Evolutionary conservation across 2,797 vertebrate species (phyloP).

Genomic region (Aselliscus stoliczkanus): DNA sequence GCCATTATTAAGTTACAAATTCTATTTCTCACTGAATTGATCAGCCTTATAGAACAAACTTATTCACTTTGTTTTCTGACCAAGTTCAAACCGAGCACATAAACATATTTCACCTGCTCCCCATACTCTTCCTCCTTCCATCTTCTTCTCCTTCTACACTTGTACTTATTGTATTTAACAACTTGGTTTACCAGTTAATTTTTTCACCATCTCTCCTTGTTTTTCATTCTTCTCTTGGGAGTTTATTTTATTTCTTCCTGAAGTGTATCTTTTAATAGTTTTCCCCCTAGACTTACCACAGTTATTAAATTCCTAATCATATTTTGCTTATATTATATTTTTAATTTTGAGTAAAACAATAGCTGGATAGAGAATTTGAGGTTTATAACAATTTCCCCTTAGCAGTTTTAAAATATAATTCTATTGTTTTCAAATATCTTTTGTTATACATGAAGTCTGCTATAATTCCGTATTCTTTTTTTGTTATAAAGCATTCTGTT

Average conservation of each 20-base stretch:
- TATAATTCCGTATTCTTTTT: not conserved
- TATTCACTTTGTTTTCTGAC: not conserved
- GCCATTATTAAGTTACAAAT: not conserved
- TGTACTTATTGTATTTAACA: not conserved
- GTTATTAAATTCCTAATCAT: not conserved
- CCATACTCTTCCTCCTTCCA: not conserved
- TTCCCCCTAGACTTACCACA: not conserved
- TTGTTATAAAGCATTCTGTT: not conserved
- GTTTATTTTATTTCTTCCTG: not conserved
- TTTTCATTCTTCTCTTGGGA: not conserved
- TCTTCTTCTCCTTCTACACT: not conserved
- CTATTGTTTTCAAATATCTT: not conserved
- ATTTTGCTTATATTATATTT: slow-evolving; percentile 17
- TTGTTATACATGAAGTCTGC: not conserved
- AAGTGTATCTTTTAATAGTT: not conserved
- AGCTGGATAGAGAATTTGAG: not conserved
- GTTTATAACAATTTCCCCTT: not conserved
- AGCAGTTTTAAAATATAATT: not conserved
- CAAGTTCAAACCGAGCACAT: not conserved
- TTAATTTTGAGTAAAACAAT: slow-evolving; percentile 5
- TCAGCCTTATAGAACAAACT: not conserved
- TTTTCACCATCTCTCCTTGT: not conserved
- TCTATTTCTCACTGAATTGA: not conserved
- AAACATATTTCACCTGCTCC: not conserved
- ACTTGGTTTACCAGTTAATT: not conserved